Conservation (phyloP, 2,888 invertebrate genomes). For the Hymenopus coronatus region DNA sequence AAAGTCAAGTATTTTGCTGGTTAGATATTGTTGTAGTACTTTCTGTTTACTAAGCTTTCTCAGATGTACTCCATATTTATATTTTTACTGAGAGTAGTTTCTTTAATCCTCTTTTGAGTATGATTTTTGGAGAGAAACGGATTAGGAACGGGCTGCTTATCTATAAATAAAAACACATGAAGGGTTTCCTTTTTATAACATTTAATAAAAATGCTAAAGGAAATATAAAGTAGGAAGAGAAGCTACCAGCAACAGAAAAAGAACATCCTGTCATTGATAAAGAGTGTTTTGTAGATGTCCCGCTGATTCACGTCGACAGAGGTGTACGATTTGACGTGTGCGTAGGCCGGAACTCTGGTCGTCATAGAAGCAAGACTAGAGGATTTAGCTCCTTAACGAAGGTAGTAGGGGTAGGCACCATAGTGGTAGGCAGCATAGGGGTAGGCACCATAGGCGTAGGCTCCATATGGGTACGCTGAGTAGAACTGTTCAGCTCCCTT, state of each 20-base stretch:
- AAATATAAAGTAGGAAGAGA: background rate
- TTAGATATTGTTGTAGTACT: no score
- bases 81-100: no score
- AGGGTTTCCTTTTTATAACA: background rate
- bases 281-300: background rate
- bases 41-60: no score
- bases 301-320: background rate
- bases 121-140: no score
- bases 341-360: background rate
- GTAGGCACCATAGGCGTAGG: background rate
- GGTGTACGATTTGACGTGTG: background rate
- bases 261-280: background rate
- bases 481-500: background rate
- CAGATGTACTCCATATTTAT: no score
- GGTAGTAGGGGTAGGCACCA: background rate
- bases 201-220: background rate
- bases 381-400: background rate
- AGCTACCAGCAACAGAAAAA: background rate
- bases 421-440: background rate
- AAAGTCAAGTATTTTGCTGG: no score
- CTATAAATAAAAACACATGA: background rate
- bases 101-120: no score
- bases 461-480: background rate
- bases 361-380: background rate
- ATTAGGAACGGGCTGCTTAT: no score